Evolutionary conservation across 2,888 invertebrate species (phyloP), one percentile per base, ranked within the genome.

Genomic region (Thecocarcelia acutangulata): DNA sequence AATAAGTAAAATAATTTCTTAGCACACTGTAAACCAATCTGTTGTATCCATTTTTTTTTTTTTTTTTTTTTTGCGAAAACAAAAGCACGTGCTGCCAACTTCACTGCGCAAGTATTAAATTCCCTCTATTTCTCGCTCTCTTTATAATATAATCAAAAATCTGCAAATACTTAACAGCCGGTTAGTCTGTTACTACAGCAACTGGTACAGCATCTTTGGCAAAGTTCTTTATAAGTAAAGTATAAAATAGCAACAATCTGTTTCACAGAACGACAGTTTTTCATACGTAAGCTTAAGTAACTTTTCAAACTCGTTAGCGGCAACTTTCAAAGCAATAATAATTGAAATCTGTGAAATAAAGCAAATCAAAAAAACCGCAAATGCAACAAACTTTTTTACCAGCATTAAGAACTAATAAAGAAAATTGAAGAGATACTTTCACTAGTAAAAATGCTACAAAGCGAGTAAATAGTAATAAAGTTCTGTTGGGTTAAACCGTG

Each of bases 191-290:
- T 61, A 59, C 48, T 4, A 28, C 28, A 28, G n/a, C n/a, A n/a
- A 24, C 24, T 3, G 3, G 24, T 9, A 50, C 69, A 69, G 40
- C 42, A 50, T 40, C 37, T 15, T 12, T 2, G 50, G 46, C 11
- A 44, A 13, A 33, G 4, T 8, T 56, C 17, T 9, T 3, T 28
- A 4, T 24, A 33, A 9, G 17, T 15, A 28, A 52, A 54, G 59
- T 82, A 75, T 76, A 75, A 69, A 69, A 66, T 17, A 66, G 52
- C 56, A 59, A 48, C 17, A 58, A 64, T 4, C 52, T 66, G 11
- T 15, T 44, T 6, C 37, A 6, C 8, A 44, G 4, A 42, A n/a
- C 42, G 59, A 15, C 61, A 82, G 82, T 82, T 52, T 42, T 42
- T 21, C 19, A 42, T n/a, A 66, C 5, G 33, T 42, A 52, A 21